Evolutionary conservation across 2,797 vertebrate genomes (phyloP), one percentile per base, ranked within the genome.

Genomic region (Sebastiscus albofasciatus): DNA sequence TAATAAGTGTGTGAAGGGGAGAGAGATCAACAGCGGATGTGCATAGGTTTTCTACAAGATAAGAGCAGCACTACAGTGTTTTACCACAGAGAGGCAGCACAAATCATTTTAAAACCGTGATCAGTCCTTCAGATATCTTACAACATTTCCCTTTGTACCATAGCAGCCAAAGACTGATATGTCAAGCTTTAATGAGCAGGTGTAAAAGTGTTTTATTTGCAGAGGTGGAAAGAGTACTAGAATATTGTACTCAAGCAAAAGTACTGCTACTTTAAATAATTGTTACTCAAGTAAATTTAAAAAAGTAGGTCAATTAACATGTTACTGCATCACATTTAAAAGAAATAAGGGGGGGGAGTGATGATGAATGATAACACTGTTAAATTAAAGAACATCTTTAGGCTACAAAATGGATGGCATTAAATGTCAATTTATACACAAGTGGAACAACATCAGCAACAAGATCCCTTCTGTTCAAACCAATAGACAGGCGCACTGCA

Each of bases 71-170:
- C 26, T 90, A 29, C 24, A 36, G 24, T 42, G 4, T 75, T 64
- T 82, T 22, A 56, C 84, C 88, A 90, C 82, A 80, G 27, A 72
- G 75, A 14, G 83, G 87, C 81, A 87, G 81, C 39, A 88, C 27
- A 75, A 24, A 58, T 68, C 12, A n/a, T 64, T 58, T 58, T 36
- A 13, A 79, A 24, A 76, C 26, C 52, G 1, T 59, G 2, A 67
- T 46, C 2, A 49, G 9, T 13, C 4, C 24, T 66, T 29, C 13
- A 24, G 33, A 29, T 42, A 3, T 8, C 27, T 31, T 20, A 42
- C 4, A 31, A 42, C 4, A 31, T 20, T 29, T 67, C 49, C 18
- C 4, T 31, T 27, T 42, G 27, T 8, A 54, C 6, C 5, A 69
- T 31, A 62, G 55, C 14, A 22, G 13, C 13, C 1, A 3, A n/a